A percentile compares a stretch with the other conserved stretches of the same genome.
These are phyloP conservation scores for Riparia riparia DNA, from an alignment of 2,113 vertebrate genomes.

Conservation along the genomic window DNA sequence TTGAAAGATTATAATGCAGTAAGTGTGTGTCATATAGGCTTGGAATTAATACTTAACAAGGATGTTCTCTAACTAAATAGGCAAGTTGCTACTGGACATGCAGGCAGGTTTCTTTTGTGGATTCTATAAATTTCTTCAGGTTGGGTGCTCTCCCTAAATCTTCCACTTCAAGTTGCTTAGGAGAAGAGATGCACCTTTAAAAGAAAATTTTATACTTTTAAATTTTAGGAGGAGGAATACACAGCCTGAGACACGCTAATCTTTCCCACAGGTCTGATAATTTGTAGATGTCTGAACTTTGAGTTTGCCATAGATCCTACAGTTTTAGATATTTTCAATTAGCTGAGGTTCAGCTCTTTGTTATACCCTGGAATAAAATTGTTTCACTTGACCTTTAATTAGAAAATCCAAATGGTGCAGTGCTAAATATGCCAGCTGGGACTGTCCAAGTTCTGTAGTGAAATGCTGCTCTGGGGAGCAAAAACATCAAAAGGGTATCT, in stretches of 20 bases:
- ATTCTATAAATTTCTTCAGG: background rate
- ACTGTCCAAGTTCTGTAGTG: background rate
- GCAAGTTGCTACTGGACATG: background rate
- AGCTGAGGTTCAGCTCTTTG: background rate
- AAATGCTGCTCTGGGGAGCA: background rate
- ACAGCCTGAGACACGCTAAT: background rate
- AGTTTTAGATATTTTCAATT: background rate
- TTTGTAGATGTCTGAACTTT: background rate
- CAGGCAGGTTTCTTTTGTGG: background rate
- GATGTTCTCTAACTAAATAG: background rate
- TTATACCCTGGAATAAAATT: background rate
- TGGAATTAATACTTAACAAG: background rate
- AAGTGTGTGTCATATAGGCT: background rate
- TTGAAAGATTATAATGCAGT: background rate
- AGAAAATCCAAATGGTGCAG: background rate
- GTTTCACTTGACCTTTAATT: background rate
- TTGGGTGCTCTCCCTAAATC: background rate
- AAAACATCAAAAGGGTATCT: background rate
- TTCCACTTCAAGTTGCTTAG: background rate
- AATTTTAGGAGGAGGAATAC: background rate
- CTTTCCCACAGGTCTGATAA: background rate
- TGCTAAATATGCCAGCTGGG: background rate
- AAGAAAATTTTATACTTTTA: background rate
- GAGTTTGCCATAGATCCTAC: background rate
- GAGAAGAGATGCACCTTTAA: background rate